Conservation (phyloP, 2,113 vertebrate genomes). For the Clupea harengus region DNA sequence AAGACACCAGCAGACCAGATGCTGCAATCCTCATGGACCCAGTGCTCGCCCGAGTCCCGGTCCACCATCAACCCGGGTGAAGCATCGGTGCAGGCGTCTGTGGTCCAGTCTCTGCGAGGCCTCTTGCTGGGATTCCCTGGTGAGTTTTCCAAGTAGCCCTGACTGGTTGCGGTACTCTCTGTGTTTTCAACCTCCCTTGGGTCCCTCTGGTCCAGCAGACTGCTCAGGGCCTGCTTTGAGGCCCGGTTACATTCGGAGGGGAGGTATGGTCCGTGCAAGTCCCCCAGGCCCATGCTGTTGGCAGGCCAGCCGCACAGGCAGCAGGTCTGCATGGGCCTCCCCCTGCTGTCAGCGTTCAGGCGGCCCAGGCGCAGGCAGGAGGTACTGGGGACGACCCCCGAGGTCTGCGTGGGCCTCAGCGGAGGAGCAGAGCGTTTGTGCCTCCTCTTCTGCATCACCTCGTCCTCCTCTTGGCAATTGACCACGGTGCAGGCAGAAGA, state of each 20-base stretch:
- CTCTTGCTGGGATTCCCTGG: not conserved
- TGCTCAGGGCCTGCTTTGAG: conserved; percentile 4
- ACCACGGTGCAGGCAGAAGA: conserved; percentile 61
- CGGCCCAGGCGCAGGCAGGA: conserved; percentile 69
- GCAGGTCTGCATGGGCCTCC: conserved; percentile 52
- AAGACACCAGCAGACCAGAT: conserved; percentile 72
- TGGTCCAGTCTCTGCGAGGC: not conserved
- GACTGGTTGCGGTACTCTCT: not conserved
- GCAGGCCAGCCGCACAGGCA: conserved; percentile 68
- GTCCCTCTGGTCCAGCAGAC: not conserved
- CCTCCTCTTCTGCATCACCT: conserved; percentile 22
- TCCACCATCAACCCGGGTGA: conserved; percentile 12
- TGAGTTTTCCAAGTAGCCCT: not conserved
- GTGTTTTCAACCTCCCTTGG: conserved; percentile 22
- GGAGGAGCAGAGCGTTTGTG: not conserved
- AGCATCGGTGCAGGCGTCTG: not conserved
- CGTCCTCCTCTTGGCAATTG: conserved; percentile 68
- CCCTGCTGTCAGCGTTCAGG: conserved; percentile 23
- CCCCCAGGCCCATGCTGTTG: conserved; percentile 66
- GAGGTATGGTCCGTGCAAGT: conserved; percentile 74
- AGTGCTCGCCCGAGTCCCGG: conserved; percentile 56
- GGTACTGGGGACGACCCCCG: conserved; percentile 62
- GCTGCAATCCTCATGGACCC: conserved; percentile 76
- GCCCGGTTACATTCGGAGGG: not conserved
- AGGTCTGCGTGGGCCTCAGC: not conserved